A percentile compares a stretch with the other conserved stretches of the same genome.
Conservation (phyloP, 2,797 vertebrate species). For the Emys orbicularis region DNA sequence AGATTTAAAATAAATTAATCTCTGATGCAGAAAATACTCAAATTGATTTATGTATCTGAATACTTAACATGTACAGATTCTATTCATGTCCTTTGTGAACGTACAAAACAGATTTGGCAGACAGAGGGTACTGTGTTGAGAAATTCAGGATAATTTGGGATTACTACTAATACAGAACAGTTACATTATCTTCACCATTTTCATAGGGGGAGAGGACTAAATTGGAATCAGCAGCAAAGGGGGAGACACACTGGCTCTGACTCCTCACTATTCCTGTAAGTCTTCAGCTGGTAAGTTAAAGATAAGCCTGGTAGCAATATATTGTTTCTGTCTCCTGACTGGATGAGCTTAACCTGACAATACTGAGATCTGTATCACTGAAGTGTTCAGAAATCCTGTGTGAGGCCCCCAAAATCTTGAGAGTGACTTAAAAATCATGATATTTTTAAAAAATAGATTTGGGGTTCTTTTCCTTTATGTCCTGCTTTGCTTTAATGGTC, state of each 20-base stretch:
- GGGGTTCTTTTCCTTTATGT: neutral
- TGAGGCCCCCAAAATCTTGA: neutral
- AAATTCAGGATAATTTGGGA: neutral
- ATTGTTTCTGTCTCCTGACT: neutral
- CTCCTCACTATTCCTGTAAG: neutral
- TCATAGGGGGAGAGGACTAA: accelerated
- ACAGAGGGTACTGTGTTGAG: neutral
- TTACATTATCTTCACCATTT: neutral
- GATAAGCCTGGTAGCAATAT: neutral
- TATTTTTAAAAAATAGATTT: neutral
- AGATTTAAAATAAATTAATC: neutral
- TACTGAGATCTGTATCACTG: neutral
- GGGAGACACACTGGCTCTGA: neutral
- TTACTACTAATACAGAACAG: neutral
- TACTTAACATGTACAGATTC: neutral
- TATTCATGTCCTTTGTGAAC: neutral
- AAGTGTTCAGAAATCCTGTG: neutral
- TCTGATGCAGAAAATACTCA: neutral
- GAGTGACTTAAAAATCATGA: neutral
- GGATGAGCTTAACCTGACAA: neutral
- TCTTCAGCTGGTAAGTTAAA: neutral
- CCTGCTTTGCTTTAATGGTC: neutral
- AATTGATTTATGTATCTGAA: neutral
- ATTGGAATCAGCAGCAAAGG: neutral
- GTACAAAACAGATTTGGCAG: neutral